Evolutionary conservation across 1,140 invertebrate genomes (phyloP), one percentile per base, ranked within the genome.

Genomic region (Zaprionus taronus): DNA sequence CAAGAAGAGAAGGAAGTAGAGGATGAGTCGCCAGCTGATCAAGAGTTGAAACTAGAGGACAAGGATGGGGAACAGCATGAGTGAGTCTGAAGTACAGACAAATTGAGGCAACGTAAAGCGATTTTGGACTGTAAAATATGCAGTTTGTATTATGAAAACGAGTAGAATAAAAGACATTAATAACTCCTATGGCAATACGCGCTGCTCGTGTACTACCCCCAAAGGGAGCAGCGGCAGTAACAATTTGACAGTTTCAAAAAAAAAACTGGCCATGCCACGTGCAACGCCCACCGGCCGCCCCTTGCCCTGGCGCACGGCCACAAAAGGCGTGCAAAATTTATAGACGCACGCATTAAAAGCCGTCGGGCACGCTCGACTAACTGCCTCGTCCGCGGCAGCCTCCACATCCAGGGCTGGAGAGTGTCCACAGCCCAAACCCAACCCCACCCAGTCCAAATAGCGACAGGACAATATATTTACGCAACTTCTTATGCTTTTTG

Each of bases 281-380:
- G 84, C 76, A 81, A 78, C 71, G 47, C 73, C 70, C 38, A 74
- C 64, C 49, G 38, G 22, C 17, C 64, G 38, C 9, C 5, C 20
- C 51, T 20, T n/a, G 26, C 20, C 38, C 47, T n/a, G 5, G 20
- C 61, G 47, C 57, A 22, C 36, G 34, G 65, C 76, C 65, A 84
- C 84, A 90, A 89, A 89, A 89, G 84, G 84, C 84, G 84, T 89
- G 84, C 81, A 89, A 89, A 89, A 89, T 89, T 89, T 89, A 89
- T 89, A 89, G 84, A 89, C 67, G 85, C 81, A 89, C 83, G 84
- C 83, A 87, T 87, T 89, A 87, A 89, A 83, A 73, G 83, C 84
- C 81, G 63, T 74, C 78, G 72, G 83, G 78, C 84, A 83, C 72
- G 84, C 84, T 87, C 84, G 81, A 87, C 84, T 89, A 81, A 89